phyloP scores from a whole-genome alignment of 1,140 invertebrate species.

The Aphis gossypii region DNA sequence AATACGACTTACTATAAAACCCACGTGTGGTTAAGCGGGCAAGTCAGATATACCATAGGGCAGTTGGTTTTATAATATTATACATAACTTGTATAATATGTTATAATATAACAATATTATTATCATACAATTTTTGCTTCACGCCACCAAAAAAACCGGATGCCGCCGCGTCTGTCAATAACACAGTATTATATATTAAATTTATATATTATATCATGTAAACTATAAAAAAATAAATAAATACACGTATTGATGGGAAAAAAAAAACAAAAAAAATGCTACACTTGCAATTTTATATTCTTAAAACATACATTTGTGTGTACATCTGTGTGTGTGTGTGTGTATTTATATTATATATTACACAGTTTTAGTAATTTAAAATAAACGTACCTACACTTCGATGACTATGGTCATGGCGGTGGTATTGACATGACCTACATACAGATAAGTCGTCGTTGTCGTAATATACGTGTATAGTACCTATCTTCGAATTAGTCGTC shows the following conservation, averaged over 20 bases:
- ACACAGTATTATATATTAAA: background rate
- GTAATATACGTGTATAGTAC: background rate
- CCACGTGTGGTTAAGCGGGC: background rate
- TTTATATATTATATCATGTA: background rate
- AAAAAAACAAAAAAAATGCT: background rate
- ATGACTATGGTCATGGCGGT: background rate
- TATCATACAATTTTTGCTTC: background rate
- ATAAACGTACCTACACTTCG: background rate
- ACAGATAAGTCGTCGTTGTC: background rate
- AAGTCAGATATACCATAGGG: background rate
- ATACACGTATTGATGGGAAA: too few relatives aligned
- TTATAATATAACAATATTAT: background rate
- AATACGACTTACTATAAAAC: background rate
- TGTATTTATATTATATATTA: background rate
- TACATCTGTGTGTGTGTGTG: background rate
- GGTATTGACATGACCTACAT: slow-evolving; percentile 2
- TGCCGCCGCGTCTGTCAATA: background rate
- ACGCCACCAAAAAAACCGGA: background rate
- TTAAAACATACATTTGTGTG: background rate
- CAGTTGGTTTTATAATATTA: background rate
- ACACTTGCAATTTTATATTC: background rate
- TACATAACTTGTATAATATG: background rate
- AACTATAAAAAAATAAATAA: background rate
- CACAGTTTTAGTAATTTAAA: background rate
- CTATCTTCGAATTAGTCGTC: background rate